Conservation (phyloP, 2,113 vertebrate species). For the Microcebus lehilahytsara region DNA sequence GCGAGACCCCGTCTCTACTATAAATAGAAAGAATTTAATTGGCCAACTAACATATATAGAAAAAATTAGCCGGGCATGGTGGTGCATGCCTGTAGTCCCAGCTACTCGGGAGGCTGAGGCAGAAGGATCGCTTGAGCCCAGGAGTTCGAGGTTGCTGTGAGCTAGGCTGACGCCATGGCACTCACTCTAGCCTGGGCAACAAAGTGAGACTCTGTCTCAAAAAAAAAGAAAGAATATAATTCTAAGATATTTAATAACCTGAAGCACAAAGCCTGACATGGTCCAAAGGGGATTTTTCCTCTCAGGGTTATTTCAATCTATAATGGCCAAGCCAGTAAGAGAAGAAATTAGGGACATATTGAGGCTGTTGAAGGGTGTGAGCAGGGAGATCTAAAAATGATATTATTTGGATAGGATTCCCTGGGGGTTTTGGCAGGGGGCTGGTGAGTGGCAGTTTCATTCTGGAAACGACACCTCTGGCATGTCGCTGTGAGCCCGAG, state of each 20-base stretch:
- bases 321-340: conserved; percentile 33
- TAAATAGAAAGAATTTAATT: no score
- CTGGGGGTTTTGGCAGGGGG: neutral
- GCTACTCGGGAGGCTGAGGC: no score
- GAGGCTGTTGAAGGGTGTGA: conserved; percentile 57
- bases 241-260: conserved; percentile 48
- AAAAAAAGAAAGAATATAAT: conserved; percentile 3
- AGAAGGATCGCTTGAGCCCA: no score
- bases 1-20: no score
- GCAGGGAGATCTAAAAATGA: conserved; percentile 46
- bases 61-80: no score
- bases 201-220: no score
- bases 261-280: neutral
- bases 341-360: conserved; percentile 43
- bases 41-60: no score
- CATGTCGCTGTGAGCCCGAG: neutral
- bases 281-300: neutral
- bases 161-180: no score
- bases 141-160: no score
- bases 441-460: conserved; percentile 18
- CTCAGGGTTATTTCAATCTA: neutral
- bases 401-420: conserved; percentile 57
- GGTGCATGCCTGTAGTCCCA: no score
- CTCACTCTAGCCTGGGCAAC: no score
- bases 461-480: conserved; percentile 37